phyloP scores from a whole-genome alignment of 1,140 invertebrate genomes.

The Oppia nitens region DNA sequence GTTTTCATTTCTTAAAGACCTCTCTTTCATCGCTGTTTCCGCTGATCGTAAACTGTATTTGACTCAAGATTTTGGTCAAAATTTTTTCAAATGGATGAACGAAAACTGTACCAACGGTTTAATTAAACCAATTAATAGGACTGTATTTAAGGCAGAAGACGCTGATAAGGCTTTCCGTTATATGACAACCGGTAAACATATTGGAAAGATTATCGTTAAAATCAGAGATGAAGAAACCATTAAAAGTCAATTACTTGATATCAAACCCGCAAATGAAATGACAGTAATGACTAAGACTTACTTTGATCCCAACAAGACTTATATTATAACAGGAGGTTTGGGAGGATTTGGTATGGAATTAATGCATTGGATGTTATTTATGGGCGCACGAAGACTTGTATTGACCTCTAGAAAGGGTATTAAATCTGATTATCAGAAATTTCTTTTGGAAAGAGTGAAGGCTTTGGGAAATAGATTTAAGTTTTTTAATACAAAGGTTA shows the following conservation, averaged over 20 bases:
- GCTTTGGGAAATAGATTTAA: slow-evolving; percentile 45
- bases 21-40: too few relatives aligned
- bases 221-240: slow-evolving; percentile 23
- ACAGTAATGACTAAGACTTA: slow-evolving; percentile 52
- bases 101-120: too few relatives aligned
- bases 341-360: slow-evolving; percentile 90
- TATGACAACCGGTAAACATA: too few relatives aligned
- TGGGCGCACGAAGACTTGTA: slow-evolving; percentile 65
- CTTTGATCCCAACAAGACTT: slow-evolving; percentile 69
- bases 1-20: slow-evolving; percentile 68
- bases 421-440: slow-evolving; percentile 40
- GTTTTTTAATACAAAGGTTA: slow-evolving; percentile 48
- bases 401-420: slow-evolving; percentile 67
- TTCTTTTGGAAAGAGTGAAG: slow-evolving; percentile 20
- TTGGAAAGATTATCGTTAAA: slow-evolving; percentile 42
- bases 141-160: too few relatives aligned
- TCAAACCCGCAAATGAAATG: slow-evolving; percentile 26
- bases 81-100: too few relatives aligned
- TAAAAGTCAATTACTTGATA: background rate
- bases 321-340: slow-evolving; percentile 68
- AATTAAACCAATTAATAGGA: too few relatives aligned
- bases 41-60: slow-evolving; percentile 87
- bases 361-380: slow-evolving; percentile 64
- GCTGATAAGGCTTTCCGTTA: too few relatives aligned
- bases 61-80: slow-evolving; percentile 84